phyloP scores from a whole-genome alignment of 64 coral and sea anemone genomes.

The Pocillopora damicornis region DNA sequence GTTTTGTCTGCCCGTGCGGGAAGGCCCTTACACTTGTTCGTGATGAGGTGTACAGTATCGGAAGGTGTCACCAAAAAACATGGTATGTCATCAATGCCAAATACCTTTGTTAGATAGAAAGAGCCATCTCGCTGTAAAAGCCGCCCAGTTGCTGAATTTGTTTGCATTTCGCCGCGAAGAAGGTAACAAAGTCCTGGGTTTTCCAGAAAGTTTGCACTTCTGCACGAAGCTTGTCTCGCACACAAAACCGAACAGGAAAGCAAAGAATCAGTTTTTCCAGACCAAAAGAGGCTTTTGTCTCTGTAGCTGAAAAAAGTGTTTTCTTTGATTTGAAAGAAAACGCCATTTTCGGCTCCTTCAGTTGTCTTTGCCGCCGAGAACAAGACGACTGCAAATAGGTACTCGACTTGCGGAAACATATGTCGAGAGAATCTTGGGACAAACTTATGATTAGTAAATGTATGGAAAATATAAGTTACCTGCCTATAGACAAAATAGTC shows the following conservation, averaged over 20 bases:
- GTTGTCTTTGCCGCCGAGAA: neutral
- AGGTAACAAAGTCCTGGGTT: neutral
- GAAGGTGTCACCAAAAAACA: too few species aligned
- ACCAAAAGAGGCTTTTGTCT: too few species aligned
- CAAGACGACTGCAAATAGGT: neutral
- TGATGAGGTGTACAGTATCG: too few species aligned
- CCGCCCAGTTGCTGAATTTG: neutral
- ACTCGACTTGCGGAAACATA: neutral
- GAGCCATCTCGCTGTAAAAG: neutral
- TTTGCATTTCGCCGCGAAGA: too few species aligned
- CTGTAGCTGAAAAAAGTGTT: too few species aligned
- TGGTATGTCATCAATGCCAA: neutral
- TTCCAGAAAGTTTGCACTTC: neutral
- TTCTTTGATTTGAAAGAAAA: neutral
- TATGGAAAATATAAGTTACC: too few species aligned
- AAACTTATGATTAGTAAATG: neutral
- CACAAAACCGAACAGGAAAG: neutral
- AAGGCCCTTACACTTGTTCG: too few species aligned
- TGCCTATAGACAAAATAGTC: too few species aligned
- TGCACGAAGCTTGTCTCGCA: neutral
- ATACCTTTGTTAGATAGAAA: constrained; percentile 8
- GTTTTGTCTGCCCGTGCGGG: too few species aligned
- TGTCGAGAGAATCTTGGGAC: neutral
- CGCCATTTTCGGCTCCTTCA: neutral
- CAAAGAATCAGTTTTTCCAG: too few species aligned